Conservation (phyloP, 2,113 vertebrate genomes). For the Hydrolagus affinis region DNA sequence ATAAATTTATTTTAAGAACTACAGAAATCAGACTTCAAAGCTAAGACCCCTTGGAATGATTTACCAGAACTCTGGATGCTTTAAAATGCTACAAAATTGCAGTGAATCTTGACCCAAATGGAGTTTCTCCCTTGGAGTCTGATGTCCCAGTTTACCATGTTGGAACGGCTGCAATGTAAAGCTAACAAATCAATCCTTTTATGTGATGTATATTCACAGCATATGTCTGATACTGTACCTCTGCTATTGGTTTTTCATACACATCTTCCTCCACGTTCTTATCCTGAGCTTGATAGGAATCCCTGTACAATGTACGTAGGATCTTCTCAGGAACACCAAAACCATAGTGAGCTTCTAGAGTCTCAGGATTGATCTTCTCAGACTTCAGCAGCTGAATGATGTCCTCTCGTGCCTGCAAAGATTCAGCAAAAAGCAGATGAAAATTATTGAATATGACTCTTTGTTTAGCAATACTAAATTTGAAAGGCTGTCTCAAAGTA, state of each 20-base stretch:
- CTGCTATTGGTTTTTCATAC: conserved; percentile 83
- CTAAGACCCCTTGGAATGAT: no score
- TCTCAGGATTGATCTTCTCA: conserved; percentile 67
- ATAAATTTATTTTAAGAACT: no score
- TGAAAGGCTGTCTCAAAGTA: not conserved
- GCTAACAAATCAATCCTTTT: not conserved
- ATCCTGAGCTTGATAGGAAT: conserved; percentile 59
- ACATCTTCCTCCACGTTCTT: conserved; percentile 66
- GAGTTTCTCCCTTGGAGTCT: no score
- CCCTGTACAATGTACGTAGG: conserved; percentile 79
- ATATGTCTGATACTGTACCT: conserved; percentile 55
- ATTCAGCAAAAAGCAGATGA: conserved; percentile 34
- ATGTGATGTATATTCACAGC: not conserved
- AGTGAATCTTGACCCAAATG: not conserved
- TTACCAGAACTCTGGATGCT: no score
- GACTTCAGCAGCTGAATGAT: conserved; percentile 84
- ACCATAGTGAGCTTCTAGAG: conserved; percentile 84
- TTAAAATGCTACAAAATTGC: no score
- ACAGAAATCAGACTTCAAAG: no score
- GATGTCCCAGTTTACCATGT: not conserved
- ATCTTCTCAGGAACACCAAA: conserved; percentile 65
- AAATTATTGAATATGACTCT: no score
- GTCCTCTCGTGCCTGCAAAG: conserved; percentile 82
- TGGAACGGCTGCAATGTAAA: not conserved
- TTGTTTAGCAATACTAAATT: no score